Evolutionary conservation across 2,113 vertebrate species (phyloP).

Genomic region (Recurvirostra avosetta): DNA sequence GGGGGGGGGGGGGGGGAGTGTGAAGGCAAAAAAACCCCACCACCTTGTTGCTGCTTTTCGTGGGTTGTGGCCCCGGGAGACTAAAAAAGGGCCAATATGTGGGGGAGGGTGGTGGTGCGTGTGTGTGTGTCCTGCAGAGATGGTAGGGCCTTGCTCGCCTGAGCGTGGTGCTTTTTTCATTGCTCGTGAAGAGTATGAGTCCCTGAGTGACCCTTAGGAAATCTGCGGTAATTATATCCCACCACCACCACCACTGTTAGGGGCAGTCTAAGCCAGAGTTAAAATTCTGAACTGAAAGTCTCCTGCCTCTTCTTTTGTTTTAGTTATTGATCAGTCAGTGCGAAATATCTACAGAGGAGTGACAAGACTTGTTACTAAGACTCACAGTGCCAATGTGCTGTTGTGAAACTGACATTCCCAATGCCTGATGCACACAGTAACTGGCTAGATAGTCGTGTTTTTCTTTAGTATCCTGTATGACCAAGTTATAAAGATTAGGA

Average conservation of each 20-base stretch:
- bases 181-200: background rate
- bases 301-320: fast-evolving
- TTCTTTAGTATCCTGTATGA: background rate
- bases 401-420: background rate
- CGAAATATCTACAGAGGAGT: fast-evolving
- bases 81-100: fast-evolving
- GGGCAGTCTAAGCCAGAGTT: background rate
- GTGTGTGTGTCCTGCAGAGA: background rate
- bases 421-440: fast-evolving
- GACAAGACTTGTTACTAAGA: fast-evolving
- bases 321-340: background rate
- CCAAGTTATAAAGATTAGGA: background rate
- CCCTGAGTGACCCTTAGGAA: background rate
- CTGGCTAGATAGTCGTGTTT: fast-evolving
- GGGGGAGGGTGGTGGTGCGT: no score
- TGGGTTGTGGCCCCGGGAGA: fast-evolving
- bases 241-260: no score
- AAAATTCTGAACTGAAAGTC: fast-evolving
- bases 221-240: background rate
- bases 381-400: background rate
- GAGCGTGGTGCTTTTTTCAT: fast-evolving
- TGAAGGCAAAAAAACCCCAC: fast-evolving
- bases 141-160: fast-evolving
- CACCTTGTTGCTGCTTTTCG: fast-evolving
- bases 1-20: no score